Percentiles rank a stretch among this genome's conserved stretches.
These are phyloP conservation scores for Gonatopus flavifemur DNA, from an alignment of 1,140 invertebrate genomes.

Conservation along the genomic window DNA sequence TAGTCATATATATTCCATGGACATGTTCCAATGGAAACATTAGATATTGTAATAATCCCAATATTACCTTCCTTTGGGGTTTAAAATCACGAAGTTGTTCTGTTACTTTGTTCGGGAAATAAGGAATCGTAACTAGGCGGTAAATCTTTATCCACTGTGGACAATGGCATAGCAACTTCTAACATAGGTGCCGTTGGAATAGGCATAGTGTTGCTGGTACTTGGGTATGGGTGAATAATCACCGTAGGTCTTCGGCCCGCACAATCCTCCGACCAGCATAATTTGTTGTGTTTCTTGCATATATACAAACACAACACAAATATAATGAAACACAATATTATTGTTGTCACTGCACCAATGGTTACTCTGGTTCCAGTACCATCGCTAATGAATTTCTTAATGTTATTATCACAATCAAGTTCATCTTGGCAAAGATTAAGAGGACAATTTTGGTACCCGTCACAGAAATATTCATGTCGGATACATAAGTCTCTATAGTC, in stretches of 20 bases:
- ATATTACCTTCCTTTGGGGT: conserved; percentile 2
- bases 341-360: conserved; percentile 47
- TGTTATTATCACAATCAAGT: conserved; percentile 25
- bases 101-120: conserved; percentile 45
- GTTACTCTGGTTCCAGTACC: conserved; percentile 49
- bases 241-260: conserved; percentile 27
- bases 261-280: conserved; percentile 54
- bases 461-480: conserved; percentile 41
- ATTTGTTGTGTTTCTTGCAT: conserved; percentile 43
- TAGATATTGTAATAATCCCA: conserved; percentile 38
- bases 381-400: conserved; percentile 25
- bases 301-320: conserved; percentile 51
- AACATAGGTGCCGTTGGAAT: conserved; percentile 48
- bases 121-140: conserved; percentile 55
- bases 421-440: conserved; percentile 43
- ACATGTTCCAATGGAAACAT: conserved; percentile 53
- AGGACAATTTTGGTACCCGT: conserved; percentile 46
- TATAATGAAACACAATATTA: conserved; percentile 47
- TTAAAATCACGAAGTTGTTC: conserved; percentile 28
- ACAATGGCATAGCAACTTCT: conserved; percentile 37
- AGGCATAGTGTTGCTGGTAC: conserved; percentile 13
- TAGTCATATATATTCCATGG: too few relatives aligned
- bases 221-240: conserved; percentile 10
- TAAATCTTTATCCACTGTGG: conserved; percentile 49
- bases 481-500: conserved; percentile 34